Evolutionary conservation across 2,113 vertebrate species (phyloP).

Genomic region (Platysteira castanea): DNA sequence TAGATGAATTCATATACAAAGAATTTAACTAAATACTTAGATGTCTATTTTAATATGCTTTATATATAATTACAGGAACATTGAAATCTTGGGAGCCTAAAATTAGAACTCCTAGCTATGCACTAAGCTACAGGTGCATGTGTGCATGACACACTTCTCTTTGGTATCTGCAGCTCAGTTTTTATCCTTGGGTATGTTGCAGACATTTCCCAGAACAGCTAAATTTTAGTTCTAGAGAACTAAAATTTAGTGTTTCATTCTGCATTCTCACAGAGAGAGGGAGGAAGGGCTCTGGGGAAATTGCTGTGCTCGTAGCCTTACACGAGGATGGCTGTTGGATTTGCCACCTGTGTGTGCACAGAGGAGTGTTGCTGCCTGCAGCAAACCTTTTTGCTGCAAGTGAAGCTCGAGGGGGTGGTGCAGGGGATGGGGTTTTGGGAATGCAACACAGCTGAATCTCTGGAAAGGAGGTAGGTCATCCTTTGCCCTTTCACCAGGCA

Average conservation of each 20-base stretch:
- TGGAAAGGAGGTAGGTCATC: neutral
- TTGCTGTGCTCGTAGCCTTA: neutral
- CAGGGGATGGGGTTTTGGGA: neutral
- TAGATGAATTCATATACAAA: neutral
- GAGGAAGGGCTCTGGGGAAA: neutral
- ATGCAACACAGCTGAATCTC: neutral
- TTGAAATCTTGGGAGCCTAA: slow-evolving; percentile 29
- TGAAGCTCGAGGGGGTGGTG: neutral
- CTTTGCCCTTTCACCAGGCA: neutral
- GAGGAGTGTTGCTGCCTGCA: neutral
- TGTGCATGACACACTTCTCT: neutral
- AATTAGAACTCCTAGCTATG: slow-evolving; percentile 48
- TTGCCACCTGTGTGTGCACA: neutral
- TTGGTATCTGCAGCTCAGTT: neutral
- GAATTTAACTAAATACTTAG: neutral
- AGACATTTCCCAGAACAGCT: neutral
- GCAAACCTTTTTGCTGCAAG: neutral
- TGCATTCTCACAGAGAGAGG: neutral
- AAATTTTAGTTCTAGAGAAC: neutral
- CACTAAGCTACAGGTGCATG: slow-evolving; percentile 13
- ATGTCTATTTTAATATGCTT: slow-evolving; percentile 9
- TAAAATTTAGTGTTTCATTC: neutral
- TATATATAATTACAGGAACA: slow-evolving; percentile 43
- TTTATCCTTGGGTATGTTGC: neutral
- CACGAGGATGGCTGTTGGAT: neutral